A percentile compares a stretch with the other conserved stretches of the same genome.
phyloP scores from a whole-genome alignment of 2,797 vertebrate species.

The Pogonophryne albipinna region DNA sequence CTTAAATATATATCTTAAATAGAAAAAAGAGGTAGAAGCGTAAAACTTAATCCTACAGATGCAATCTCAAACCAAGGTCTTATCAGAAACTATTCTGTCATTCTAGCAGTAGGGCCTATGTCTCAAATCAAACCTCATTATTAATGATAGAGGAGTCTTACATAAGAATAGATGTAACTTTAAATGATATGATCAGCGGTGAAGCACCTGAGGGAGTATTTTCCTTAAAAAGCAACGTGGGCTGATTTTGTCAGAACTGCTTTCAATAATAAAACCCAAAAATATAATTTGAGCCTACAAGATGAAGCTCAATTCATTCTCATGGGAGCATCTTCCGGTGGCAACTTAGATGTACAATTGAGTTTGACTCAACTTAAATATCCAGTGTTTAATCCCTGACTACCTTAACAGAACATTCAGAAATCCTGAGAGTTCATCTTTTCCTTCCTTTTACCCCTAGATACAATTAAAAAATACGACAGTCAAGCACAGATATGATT shows the following conservation, averaged over 20 bases:
- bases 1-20: slow-evolving; percentile 40
- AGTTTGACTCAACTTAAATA: slow-evolving; percentile 12
- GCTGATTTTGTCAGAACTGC: slow-evolving; percentile 38
- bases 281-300: slow-evolving; percentile 7
- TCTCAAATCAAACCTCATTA: slow-evolving; percentile 11
- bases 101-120: neutral
- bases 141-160: slow-evolving; percentile 22
- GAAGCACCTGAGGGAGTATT: slow-evolving; percentile 56
- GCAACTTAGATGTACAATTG: slow-evolving; percentile 18
- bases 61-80: neutral
- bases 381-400: slow-evolving; percentile 32
- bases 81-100: neutral
- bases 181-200: slow-evolving; percentile 16
- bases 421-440: slow-evolving; percentile 50
- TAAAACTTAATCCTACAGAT: slow-evolving; percentile 21
- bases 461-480: slow-evolving; percentile 31
- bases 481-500: slow-evolving; percentile 49
- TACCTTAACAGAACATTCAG: slow-evolving; percentile 23
- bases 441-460: slow-evolving; percentile 16
- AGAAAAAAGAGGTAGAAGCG: slow-evolving; percentile 73
- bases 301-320: slow-evolving; percentile 12
- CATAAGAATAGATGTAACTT: slow-evolving; percentile 28
- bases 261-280: slow-evolving; percentile 35
- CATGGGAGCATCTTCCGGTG: slow-evolving; percentile 18
- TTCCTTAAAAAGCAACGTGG: slow-evolving; percentile 33